Percentiles rank a stretch among this genome's conserved stretches.
These are phyloP conservation scores for Pachymerium ferrugineum DNA, from an alignment of 2,888 invertebrate species.

Conservation along the genomic window DNA sequence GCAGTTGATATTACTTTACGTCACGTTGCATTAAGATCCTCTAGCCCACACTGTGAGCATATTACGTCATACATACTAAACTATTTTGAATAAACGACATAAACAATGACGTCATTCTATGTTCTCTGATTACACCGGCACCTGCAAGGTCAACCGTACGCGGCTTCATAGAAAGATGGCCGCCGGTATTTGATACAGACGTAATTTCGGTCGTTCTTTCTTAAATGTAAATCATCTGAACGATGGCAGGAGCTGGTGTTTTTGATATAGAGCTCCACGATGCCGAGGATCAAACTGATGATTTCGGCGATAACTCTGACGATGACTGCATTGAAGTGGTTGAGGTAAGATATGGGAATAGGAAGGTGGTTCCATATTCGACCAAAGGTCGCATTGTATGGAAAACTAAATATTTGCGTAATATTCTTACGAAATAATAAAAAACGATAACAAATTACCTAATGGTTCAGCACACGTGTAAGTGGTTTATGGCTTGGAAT, in stretches of 20 bases:
- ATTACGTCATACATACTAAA: no score
- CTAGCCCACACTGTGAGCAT: no score
- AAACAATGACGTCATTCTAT: background rate
- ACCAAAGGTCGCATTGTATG: background rate
- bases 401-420: constrained; percentile 50
- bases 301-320: constrained; percentile 59
- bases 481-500: constrained; percentile 1
- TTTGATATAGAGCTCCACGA: constrained; percentile 77
- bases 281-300: constrained; percentile 38
- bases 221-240: background rate
- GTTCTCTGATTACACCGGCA: background rate
- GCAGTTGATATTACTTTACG: no score
- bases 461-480: no score
- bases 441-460: no score
- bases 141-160: background rate
- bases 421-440: background rate
- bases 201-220: constrained; percentile 4
- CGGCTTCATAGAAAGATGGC: constrained; percentile 21
- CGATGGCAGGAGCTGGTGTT: constrained; percentile 55
- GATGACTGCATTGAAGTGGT: constrained; percentile 84
- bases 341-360: constrained; percentile 47
- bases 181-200: background rate
- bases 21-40: no score
- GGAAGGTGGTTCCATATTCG: background rate
- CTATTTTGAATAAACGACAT: no score